Evolutionary conservation across 2,113 vertebrate species (phyloP), one percentile per base, ranked within the genome.

Genomic region (Alethe diademata): DNA sequence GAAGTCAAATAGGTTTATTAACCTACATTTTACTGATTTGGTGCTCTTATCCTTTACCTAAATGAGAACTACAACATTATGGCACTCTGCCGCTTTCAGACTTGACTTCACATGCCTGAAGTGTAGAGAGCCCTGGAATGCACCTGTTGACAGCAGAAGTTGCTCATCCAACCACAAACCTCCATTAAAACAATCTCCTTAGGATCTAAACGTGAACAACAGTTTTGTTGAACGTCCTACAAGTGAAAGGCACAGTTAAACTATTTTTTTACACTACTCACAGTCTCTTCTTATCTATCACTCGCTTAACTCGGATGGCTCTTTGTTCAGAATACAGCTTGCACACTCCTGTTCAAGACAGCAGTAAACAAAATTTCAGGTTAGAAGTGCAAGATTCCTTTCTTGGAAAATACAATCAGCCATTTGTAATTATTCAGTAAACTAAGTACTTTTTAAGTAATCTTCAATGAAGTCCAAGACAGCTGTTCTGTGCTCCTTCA

Each of bases 271-370:
- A 57, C 42, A 25, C 11, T 96, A 99, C 99, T 99, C 89, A 99
- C 99, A 99, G 88, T 97, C 99, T 98, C 95, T 99, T 99, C 97
- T 99, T 99, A 93, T 99, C 99, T 96, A 99, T 98, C 92, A 99
- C 98, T 65, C 98, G 98, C 91, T 99, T 99, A 40, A 99, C 99
- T 78, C 99, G 96, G 90, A 99, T 98, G 45, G 99, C 99, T 96
- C 99, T 98, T 82, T 99, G 99, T 86, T 99, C 99, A 14, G 99
- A 99, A 96, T 99, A 99, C 70, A 99, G 98, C 88, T 99, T 99
- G 94, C 99, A 99, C 7, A 99, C 99, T 93, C 99, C 99, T 99
- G 96, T 86, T 92, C 40, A 86, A 84, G 64, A 62, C 0, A 67
- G 51, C 25, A 88, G 40, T 15, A 88, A 74, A 70, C 10, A 93